A percentile compares a stretch with the other conserved stretches of the same genome.
Evolutionary conservation across 1,140 invertebrate species (phyloP).

Genomic region (Idris sp.): DNA sequence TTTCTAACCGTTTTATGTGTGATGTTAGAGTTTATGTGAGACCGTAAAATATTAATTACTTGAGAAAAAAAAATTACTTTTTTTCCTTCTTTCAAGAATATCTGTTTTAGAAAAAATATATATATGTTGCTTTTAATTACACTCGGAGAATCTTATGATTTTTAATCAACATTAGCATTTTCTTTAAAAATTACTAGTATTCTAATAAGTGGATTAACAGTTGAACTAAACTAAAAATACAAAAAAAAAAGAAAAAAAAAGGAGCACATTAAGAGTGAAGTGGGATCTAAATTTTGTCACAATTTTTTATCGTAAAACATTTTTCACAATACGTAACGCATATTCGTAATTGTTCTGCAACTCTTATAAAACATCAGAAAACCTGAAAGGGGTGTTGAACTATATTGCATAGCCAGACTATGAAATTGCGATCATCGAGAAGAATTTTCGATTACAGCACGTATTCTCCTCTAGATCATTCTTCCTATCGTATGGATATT

Average conservation of each 20-base stretch:
- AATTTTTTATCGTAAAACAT: slow-evolving; percentile 26
- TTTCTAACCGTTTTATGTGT: too few species aligned
- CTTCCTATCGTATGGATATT: slow-evolving; percentile 58
- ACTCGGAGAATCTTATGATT: too few species aligned
- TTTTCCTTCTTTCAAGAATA: too few species aligned
- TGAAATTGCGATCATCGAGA: slow-evolving; percentile 60
- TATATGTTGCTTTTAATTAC: too few species aligned
- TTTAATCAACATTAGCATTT: neutral
- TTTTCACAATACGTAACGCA: slow-evolving; percentile 33
- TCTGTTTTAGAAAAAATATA: too few species aligned
- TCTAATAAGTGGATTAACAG: too few species aligned
- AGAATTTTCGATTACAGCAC: slow-evolving; percentile 61
- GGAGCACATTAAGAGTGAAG: slow-evolving; percentile 15
- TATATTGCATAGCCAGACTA: slow-evolving; percentile 56
- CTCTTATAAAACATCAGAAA: slow-evolving; percentile 41
- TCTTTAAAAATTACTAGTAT: too few species aligned
- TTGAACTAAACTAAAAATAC: neutral
- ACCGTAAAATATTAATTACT: too few species aligned
- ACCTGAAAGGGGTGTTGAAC: slow-evolving; percentile 38
- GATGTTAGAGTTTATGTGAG: too few species aligned
- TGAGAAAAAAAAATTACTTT: too few species aligned
- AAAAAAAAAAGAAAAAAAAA: slow-evolving; percentile 22
- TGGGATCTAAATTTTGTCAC: slow-evolving; percentile 25
- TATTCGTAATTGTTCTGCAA: slow-evolving; percentile 50
- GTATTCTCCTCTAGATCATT: slow-evolving; percentile 58